Evolutionary conservation across 2,888 invertebrate genomes (phyloP).

Genomic region (Myopa testacea): DNA sequence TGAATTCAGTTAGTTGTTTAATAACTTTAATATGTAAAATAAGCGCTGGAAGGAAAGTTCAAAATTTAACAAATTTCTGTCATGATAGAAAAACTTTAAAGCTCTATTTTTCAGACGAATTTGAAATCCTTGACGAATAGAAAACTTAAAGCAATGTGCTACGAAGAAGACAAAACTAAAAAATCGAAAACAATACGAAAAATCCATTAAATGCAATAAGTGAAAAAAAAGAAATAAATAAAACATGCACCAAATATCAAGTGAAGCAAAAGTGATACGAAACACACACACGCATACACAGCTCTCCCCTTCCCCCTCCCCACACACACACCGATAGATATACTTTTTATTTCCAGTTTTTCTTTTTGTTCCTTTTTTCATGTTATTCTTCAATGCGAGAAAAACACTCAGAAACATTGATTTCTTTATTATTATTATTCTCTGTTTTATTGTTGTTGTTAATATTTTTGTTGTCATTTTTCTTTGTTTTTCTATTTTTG

Average conservation of each 20-base stretch:
- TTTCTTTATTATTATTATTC: constrained; percentile 27
- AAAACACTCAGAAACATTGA: constrained; percentile 35
- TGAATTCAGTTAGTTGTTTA: not conserved
- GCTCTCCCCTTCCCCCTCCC: not conserved
- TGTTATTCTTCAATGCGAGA: constrained; percentile 9
- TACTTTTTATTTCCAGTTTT: not conserved
- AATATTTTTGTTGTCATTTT: constrained; percentile 38
- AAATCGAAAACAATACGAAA: constrained; percentile 15
- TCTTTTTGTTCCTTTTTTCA: not conserved
- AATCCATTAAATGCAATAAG: constrained; percentile 3
- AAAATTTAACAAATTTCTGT: too few relatives aligned
- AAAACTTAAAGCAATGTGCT: not conserved
- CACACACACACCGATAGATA: not conserved
- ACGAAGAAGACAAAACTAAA: constrained; percentile 2
- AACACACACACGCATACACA: not conserved
- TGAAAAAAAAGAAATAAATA: not conserved
- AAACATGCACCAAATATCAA: constrained; percentile 27
- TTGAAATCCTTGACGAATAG: constrained; percentile 15
- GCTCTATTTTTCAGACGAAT: not conserved
- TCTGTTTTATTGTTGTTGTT: constrained; percentile 49
- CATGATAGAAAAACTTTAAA: constrained; percentile 28
- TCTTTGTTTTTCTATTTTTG: constrained; percentile 46
- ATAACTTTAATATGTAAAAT: not conserved
- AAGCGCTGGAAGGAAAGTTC: not conserved
- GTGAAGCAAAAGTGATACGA: constrained; percentile 18